Evolutionary conservation across 1,140 invertebrate genomes (phyloP).

Genomic region (Caerostris darwini): DNA sequence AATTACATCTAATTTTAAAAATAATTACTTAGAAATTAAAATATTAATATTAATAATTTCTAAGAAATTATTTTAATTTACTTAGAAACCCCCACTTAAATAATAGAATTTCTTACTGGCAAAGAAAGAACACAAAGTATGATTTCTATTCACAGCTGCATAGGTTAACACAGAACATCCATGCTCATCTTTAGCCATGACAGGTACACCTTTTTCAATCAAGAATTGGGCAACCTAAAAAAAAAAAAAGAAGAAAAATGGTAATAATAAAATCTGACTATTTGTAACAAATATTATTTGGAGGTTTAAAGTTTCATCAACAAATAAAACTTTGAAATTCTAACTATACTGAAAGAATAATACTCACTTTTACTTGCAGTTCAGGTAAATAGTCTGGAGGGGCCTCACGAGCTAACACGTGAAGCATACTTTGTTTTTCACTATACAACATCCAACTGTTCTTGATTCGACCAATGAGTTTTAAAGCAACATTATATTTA

Average conservation of each 20-base stretch:
- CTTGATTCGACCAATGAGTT: constrained; percentile 81
- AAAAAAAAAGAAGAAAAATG: neutral
- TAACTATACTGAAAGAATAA: neutral
- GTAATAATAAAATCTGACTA: neutral
- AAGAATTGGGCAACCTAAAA: constrained; percentile 81
- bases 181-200: constrained; percentile 81
- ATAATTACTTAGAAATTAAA: too few relatives aligned
- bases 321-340: neutral
- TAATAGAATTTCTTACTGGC: constrained; percentile 79
- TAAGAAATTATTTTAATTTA: too few relatives aligned
- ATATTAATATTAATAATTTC: too few relatives aligned
- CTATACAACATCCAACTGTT: constrained; percentile 76
- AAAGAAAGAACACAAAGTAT: constrained; percentile 80
- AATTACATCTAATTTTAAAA: neutral
- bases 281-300: neutral
- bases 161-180: constrained; percentile 82
- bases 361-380: constrained; percentile 81
- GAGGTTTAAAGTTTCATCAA: neutral
- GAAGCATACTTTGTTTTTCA: constrained; percentile 81
- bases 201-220: constrained; percentile 80
- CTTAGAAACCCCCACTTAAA: neutral
- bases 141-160: constrained; percentile 82
- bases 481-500: constrained; percentile 82
- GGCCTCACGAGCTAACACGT: constrained; percentile 81
- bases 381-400: constrained; percentile 78